Percentiles rank a stretch among this genome's conserved stretches.
These are phyloP conservation scores for Macrobrachium nipponense DNA, from an alignment of 1,140 invertebrate genomes.

Conservation along the genomic window DNA sequence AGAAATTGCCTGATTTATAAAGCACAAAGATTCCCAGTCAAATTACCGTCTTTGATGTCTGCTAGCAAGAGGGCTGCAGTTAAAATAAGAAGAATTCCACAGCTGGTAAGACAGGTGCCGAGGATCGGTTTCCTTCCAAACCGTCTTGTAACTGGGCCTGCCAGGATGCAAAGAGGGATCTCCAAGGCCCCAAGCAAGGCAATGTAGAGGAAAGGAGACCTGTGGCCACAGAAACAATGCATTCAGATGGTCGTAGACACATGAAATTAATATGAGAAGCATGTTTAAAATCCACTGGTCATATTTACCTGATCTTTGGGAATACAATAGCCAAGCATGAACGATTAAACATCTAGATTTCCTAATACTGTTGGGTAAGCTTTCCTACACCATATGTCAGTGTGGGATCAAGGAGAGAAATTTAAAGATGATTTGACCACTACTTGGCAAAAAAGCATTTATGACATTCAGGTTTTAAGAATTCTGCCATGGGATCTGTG, in stretches of 20 bases:
- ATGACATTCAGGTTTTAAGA: too few relatives aligned
- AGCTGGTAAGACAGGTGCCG: background rate
- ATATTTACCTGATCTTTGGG: too few relatives aligned
- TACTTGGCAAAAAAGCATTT: too few relatives aligned
- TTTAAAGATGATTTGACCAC: too few relatives aligned
- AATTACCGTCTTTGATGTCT: background rate
- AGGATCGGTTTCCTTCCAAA: conserved; percentile 3
- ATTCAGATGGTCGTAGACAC: background rate
- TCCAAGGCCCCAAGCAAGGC: conserved; percentile 31
- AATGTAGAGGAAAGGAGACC: conserved; percentile 46
- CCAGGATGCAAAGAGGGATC: conserved; percentile 29
- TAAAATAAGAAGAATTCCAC: conserved; percentile 9
- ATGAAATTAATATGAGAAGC: background rate
- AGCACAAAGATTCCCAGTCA: background rate
- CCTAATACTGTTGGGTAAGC: too few relatives aligned
- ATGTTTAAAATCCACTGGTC: background rate
- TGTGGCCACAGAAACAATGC: background rate
- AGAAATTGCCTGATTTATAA: too few relatives aligned
- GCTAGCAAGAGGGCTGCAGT: background rate
- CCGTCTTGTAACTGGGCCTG: conserved; percentile 27
- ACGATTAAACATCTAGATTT: too few relatives aligned
- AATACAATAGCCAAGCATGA: too few relatives aligned
- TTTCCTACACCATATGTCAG: too few relatives aligned
- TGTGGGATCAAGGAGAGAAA: too few relatives aligned
- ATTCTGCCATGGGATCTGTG: too few relatives aligned